Evolutionary conservation across 2,113 vertebrate species (phyloP).

Genomic region (Panurus biarmicus): DNA sequence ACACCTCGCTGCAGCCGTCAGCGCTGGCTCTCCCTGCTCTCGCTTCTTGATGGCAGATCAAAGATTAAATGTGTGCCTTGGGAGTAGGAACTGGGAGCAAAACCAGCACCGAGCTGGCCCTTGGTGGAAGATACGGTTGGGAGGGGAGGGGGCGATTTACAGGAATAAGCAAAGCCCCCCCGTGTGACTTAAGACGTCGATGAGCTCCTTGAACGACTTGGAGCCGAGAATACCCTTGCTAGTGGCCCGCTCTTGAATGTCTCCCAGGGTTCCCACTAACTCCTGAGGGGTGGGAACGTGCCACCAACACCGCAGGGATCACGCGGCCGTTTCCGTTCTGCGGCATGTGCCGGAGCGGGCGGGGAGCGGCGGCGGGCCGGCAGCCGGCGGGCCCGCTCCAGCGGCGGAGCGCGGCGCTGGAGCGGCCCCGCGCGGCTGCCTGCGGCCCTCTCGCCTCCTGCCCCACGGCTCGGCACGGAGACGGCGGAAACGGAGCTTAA

Average conservation of each 20-base stretch:
- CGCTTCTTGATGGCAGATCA: neutral
- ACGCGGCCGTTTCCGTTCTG: accelerated
- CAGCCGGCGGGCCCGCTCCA: neutral
- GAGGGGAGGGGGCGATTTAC: accelerated
- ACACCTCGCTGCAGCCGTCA: accelerated
- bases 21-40: neutral
- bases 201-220: neutral
- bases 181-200: neutral
- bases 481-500: neutral
- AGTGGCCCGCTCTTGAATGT: too few relatives aligned
- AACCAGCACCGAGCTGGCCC: neutral
- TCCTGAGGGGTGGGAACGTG: neutral
- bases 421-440: neutral
- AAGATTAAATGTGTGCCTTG: neutral
- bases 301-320: accelerated
- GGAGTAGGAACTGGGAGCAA: neutral
- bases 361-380: too few relatives aligned
- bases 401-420: neutral
- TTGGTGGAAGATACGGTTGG: neutral
- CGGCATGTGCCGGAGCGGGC: accelerated
- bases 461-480: neutral
- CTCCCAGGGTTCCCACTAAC: too few relatives aligned
- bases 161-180: neutral
- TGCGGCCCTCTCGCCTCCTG: neutral
- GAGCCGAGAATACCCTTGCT: neutral